Conservation (phyloP, 2,888 invertebrate genomes). For the Nysson spinosus region DNA sequence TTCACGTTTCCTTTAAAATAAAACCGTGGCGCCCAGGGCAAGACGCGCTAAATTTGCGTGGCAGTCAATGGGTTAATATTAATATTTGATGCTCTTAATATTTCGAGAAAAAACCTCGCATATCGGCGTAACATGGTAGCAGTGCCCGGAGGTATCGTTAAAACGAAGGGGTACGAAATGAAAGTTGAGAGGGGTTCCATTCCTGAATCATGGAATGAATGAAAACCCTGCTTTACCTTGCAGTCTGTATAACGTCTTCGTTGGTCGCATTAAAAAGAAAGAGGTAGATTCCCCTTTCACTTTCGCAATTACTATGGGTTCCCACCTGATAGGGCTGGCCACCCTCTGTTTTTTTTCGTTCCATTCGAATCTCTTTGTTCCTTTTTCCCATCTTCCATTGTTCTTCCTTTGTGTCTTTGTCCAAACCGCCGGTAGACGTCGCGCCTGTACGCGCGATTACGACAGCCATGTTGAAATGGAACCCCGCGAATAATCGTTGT, state of each 20-base stretch:
- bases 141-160: not conserved
- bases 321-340: slow-evolving; percentile 26
- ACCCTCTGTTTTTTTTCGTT: slow-evolving; percentile 8
- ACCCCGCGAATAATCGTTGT: slow-evolving; percentile 28
- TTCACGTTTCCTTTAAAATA: no score
- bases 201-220: not conserved
- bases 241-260: slow-evolving; percentile 18
- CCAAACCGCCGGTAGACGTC: slow-evolving; percentile 29
- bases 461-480: slow-evolving; percentile 4
- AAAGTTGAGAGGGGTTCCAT: not conserved
- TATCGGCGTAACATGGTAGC: not conserved
- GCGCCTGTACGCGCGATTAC: slow-evolving; percentile 29
- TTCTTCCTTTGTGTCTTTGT: slow-evolving; percentile 22
- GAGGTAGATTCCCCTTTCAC: slow-evolving; percentile 29
- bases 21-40: no score
- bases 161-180: not conserved
- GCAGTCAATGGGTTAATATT: no score
- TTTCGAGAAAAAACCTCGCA: not conserved
- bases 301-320: slow-evolving; percentile 46
- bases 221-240: slow-evolving; percentile 9
- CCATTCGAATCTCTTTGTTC: not conserved
- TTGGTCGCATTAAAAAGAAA: not conserved
- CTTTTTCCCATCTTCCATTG: slow-evolving; percentile 7
- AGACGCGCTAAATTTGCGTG: no score
- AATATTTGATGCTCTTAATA: not conserved